Percentiles rank a stretch among this genome's conserved stretches.
These are phyloP conservation scores for Anagyrus pseudococci DNA, from an alignment of 2,888 invertebrate species.

Conservation along the genomic window DNA sequence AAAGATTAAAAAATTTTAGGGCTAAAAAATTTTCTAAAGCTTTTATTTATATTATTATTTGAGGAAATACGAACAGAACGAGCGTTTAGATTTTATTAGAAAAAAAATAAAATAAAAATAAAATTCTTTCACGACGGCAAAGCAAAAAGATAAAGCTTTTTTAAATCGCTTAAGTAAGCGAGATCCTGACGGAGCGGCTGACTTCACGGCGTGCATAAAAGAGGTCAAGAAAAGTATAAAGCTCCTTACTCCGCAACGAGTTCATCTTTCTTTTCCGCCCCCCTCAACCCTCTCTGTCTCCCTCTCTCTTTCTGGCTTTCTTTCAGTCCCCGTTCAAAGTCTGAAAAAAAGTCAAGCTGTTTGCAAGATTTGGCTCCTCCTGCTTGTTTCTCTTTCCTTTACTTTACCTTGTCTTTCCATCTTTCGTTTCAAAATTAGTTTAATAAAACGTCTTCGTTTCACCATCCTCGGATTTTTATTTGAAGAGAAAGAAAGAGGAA, in stretches of 20 bases:
- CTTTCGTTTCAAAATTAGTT: too few species aligned
- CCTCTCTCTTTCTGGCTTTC: too few species aligned
- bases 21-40: too few species aligned
- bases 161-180: neutral
- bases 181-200: neutral
- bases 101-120: neutral
- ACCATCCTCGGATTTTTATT: too few species aligned
- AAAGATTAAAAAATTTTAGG: too few species aligned
- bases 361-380: neutral
- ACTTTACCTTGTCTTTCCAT: too few species aligned
- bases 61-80: neutral
- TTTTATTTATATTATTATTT: neutral
- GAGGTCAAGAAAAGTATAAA: neutral
- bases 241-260: neutral
- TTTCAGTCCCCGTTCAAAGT: neutral
- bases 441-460: too few species aligned
- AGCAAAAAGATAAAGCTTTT: neutral
- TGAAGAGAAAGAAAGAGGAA: too few species aligned
- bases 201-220: neutral
- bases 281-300: too few species aligned
- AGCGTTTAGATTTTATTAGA: neutral
- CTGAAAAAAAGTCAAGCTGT: neutral
- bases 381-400: too few species aligned
- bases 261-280: neutral
- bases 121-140: neutral